Base-by-base conservation (phyloP, 2,888 invertebrate genomes). In the Synergus umbraculus region DNA sequence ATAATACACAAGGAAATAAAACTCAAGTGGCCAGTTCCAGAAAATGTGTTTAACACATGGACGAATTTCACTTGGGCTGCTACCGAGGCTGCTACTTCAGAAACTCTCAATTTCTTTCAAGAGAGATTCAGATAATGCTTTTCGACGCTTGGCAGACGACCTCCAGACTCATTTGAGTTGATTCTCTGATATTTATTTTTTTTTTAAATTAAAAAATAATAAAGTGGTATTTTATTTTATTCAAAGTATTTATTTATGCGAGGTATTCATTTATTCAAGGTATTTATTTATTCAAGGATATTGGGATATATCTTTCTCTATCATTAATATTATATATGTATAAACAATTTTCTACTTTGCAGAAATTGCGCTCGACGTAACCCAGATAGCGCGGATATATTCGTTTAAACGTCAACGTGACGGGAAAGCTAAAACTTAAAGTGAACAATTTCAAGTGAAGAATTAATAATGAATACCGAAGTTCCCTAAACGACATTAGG, bases 31-130 rank as follows among this genome's bases (percentile, higher is more conserved):
- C n/a, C 67, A 67, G 13, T 9, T 12, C 18, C 43, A 1, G 22
- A 22, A 67, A 67, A 67, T 46, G 13, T 67, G 67, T 22, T 29
- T n/a, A 46, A 46, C 67, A 67, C 67, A 67, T 67, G 46, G 67
- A 18, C 12, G 44, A n/a, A 67, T 13, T 46, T 46, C 18, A 22
- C 13, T 67, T 67, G 18, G 18, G 29, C 13, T 12, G 44, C 44
- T 67, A 44, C 29, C 29, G 29, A 29, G 29, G 29, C 29, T 29
- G 29, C 29, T 37, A 37, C 67, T 66, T 66, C n/a, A 44, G 63
- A 29, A 29, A 63, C 63, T 29, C 63, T 29, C 13, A 13, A 43
- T 4, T 37, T 15, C 37, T 69, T 49, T 5, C n/a, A 49, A 64
- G 15, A 37, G 15, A 64, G 13, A 37, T 37, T 22, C 13, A 15